Conservation (phyloP, 37 sponge, comb jelly and placozoan genomes). For the Halichondria panicea region DNA sequence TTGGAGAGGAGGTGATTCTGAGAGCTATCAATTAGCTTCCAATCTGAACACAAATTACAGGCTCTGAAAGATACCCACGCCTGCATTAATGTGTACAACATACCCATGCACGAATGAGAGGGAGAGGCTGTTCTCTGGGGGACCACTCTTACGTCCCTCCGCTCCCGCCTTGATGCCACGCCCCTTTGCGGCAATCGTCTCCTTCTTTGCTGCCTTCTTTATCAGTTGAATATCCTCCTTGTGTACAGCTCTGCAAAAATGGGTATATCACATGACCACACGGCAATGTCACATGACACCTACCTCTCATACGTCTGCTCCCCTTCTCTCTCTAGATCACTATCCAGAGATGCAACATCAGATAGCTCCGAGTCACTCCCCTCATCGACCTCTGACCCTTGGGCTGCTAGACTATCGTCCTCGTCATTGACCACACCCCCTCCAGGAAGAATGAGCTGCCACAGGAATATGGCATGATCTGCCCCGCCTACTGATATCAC, state of each 20-base stretch:
- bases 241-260: constrained; percentile 54
- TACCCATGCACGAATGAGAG: constrained; percentile 93
- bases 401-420: not conserved
- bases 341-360: constrained; percentile 83
- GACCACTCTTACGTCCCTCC: constrained; percentile 25
- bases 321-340: constrained; percentile 88
- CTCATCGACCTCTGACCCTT: constrained; percentile 58
- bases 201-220: constrained; percentile 40
- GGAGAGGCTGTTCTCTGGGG: constrained; percentile 50
- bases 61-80: not conserved
- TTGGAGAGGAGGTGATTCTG: no score
- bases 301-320: constrained; percentile 70
- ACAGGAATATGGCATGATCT: constrained; percentile 95
- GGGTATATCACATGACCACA: not conserved
- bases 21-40: no score
- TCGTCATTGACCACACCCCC: constrained; percentile 16
- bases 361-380: constrained; percentile 85
- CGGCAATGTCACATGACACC: not conserved
- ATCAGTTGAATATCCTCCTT: constrained; percentile 75
- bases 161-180: not conserved
- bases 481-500: constrained; percentile 93
- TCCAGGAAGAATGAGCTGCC: constrained; percentile 74
- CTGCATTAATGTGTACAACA: not conserved
- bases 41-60: not conserved
- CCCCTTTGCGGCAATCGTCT: constrained; percentile 10